phyloP scores from a whole-genome alignment of 2,888 invertebrate species.

The Amphipyra tragopoginis region DNA sequence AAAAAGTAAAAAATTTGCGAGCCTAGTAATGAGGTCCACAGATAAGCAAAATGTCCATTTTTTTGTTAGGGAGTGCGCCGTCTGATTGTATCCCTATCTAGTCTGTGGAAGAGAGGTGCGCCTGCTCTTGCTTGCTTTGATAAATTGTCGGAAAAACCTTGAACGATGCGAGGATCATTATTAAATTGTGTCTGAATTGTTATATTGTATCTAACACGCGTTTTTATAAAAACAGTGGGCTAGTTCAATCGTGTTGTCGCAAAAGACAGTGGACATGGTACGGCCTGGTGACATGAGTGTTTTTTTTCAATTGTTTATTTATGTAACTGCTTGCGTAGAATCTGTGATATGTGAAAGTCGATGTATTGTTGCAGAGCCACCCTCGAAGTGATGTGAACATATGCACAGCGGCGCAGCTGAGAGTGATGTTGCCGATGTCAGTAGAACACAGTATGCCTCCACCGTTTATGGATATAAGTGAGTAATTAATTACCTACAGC shows the following conservation, averaged over 20 bases:
- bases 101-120: too few species aligned
- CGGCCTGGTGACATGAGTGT: constrained; percentile 60
- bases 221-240: constrained; percentile 45
- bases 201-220: constrained; percentile 49
- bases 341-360: constrained; percentile 73
- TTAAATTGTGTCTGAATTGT: constrained; percentile 62
- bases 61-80: too few species aligned
- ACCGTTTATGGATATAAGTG: constrained; percentile 81
- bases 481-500: constrained; percentile 61
- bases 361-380: constrained; percentile 78
- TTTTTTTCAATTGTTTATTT: constrained; percentile 81
- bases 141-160: constrained; percentile 71
- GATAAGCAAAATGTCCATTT: too few species aligned
- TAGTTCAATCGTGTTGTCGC: constrained; percentile 37
- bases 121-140: constrained; percentile 57
- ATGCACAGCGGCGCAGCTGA: constrained; percentile 77
- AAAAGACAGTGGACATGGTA: constrained; percentile 66
- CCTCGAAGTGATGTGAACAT: constrained; percentile 74
- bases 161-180: constrained; percentile 69
- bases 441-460: constrained; percentile 78
- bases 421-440: constrained; percentile 80
- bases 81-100: too few species aligned
- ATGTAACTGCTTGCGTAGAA: constrained; percentile 75
- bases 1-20: too few species aligned
- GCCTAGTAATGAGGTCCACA: too few species aligned